These are phyloP conservation scores for Hydroisotoma schaefferi DNA, from an alignment of 2,888 invertebrate genomes.

Conservation along the genomic window DNA sequence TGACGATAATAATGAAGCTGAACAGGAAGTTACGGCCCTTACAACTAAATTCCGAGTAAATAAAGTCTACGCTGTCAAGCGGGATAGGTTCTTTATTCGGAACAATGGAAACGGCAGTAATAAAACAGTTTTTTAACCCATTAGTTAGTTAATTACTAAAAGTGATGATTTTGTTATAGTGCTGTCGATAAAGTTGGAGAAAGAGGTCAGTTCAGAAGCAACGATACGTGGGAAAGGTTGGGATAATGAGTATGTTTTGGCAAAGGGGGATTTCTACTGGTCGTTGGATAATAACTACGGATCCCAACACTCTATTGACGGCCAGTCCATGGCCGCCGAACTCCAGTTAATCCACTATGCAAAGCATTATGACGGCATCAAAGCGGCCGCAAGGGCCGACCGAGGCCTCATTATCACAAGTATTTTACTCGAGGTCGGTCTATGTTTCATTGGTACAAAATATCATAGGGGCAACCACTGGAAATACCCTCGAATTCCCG, in stretches of 20 bases:
- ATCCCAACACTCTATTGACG: slow-evolving; percentile 23
- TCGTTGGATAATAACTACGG: slow-evolving; percentile 20
- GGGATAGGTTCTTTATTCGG: slow-evolving; percentile 31
- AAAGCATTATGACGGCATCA: slow-evolving; percentile 14
- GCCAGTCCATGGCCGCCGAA: slow-evolving; percentile 24
- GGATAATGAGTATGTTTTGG: slow-evolving; percentile 33
- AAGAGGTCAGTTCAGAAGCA: slow-evolving; percentile 19
- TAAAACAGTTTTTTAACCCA: neutral
- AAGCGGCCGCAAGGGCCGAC: slow-evolving; percentile 11
- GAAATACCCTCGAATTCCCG: too few species aligned
- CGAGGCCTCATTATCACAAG: slow-evolving; percentile 31
- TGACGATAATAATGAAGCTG: too few species aligned
- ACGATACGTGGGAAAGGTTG: slow-evolving; percentile 32
- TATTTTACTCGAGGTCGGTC: slow-evolving; percentile 31
- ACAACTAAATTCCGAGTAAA: slow-evolving; percentile 21
- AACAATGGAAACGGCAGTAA: slow-evolving; percentile 32
- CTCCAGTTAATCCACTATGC: slow-evolving; percentile 36
- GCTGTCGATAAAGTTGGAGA: slow-evolving; percentile 18
- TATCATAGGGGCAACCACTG: too few species aligned
- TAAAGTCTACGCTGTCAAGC: slow-evolving; percentile 29
- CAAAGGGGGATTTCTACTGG: slow-evolving; percentile 25
- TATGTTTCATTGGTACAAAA: too few species aligned
- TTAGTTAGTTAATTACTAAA: neutral
- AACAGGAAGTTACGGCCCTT: too few species aligned
- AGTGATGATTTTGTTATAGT: slow-evolving; percentile 5